phyloP scores from a whole-genome alignment of 1,140 invertebrate genomes.

The Acyrthosiphon pisum region DNA sequence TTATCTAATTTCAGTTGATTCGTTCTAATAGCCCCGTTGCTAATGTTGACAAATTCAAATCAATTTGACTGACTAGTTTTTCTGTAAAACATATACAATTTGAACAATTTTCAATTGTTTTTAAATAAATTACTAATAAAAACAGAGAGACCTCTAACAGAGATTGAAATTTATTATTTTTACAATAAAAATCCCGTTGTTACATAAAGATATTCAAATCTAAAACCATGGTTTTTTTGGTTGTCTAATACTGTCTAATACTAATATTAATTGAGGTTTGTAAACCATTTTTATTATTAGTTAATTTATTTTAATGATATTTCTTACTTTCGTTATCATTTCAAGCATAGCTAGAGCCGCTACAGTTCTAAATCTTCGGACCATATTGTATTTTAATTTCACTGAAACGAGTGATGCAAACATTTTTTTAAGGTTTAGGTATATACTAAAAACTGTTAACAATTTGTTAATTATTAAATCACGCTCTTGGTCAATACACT shows the following conservation, averaged over 20 bases:
- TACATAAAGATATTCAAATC: too few species aligned
- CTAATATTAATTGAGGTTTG: neutral
- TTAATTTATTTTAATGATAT: neutral
- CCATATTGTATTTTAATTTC: neutral
- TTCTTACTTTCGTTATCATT: neutral
- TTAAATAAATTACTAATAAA: too few species aligned
- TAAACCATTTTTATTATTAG: neutral
- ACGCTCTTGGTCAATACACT: neutral
- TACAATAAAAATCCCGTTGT: too few species aligned
- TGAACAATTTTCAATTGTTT: neutral
- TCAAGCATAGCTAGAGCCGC: neutral
- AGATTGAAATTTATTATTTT: too few species aligned
- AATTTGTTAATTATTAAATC: neutral
- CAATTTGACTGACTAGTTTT: neutral
- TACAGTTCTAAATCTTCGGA: neutral
- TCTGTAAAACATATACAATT: neutral
- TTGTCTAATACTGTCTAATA: too few species aligned
- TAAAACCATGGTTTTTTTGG: too few species aligned
- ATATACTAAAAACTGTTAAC: neutral
- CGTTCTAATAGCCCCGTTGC: neutral
- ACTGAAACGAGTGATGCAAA: neutral
- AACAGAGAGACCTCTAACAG: too few species aligned
- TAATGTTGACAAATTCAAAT: too few species aligned
- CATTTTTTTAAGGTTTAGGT: neutral
- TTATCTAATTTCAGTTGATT: neutral